Conservation (phyloP, 53 echinoderm and acorn worm species). For the Echinarachnius parma region DNA sequence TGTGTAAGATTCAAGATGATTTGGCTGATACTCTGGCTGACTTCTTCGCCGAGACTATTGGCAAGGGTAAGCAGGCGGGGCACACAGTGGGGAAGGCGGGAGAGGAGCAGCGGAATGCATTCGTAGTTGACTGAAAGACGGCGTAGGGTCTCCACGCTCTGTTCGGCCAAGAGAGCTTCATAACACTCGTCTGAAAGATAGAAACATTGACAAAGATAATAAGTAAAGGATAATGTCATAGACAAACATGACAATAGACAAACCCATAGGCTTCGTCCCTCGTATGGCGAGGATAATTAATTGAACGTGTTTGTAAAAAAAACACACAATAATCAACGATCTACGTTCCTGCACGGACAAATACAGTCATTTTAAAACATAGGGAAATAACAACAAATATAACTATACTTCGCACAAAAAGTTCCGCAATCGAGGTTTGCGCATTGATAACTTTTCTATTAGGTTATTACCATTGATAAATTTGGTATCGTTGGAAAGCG, state of each 20-base stretch:
- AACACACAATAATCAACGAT: too few species aligned
- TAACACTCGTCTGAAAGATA: constrained; percentile 56
- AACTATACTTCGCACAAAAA: too few species aligned
- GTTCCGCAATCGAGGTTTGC: too few species aligned
- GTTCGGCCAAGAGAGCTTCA: constrained; percentile 63
- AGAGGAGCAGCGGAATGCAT: constrained; percentile 67
- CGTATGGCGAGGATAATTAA: too few species aligned
- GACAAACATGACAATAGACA: background rate
- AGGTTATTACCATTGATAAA: too few species aligned
- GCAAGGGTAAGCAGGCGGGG: constrained; percentile 60
- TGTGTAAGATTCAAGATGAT: constrained; percentile 58
- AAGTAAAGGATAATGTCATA: background rate
- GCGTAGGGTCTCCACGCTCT: constrained; percentile 58
- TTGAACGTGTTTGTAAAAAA: too few species aligned
- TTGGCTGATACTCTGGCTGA: constrained; percentile 55
- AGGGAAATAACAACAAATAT: too few species aligned
- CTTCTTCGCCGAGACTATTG: constrained; percentile 65
- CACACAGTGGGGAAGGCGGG: constrained; percentile 59
- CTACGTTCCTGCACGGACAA: too few species aligned
- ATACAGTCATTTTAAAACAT: too few species aligned
- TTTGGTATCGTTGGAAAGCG: too few species aligned
- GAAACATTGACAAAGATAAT: background rate
- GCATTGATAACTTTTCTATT: too few species aligned
- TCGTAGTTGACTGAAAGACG: constrained; percentile 64
- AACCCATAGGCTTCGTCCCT: too few species aligned